Base-by-base conservation (phyloP, 2,797 vertebrate species). In the Melanotaenia trifasciata region DNA sequence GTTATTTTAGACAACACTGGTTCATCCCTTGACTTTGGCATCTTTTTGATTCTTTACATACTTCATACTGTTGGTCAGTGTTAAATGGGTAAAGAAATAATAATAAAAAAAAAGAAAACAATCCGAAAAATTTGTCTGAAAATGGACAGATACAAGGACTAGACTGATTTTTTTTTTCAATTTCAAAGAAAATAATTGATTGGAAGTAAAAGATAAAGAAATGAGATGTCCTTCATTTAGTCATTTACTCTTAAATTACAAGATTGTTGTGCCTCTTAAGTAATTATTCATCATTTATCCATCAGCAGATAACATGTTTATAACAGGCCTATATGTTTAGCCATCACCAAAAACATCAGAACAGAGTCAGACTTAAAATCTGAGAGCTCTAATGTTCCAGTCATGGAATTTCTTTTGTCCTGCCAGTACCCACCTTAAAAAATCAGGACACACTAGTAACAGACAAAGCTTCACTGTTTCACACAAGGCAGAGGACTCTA, bases 401-500 rank as follows among this genome's bases (percentile, higher is more conserved):
- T 50, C n/a, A 22, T 36, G 38, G 53, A 4, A 26, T 40, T 24
- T 1, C 1, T 36, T 66, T 57, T 43, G 28, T 64, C 20, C 45
- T 76, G 30, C 43, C 59, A 57, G 16, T 54, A 13, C 65, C 36
- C 30, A 18, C 47, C 28, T 40, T 1, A 70, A 56, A 58, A 14
- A 33, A 71, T n/a, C 12, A 35, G 13, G 16, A n/a, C 53, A 66
- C 38, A 57, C 18, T 4, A 3, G 26, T 3, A 50, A 65, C 33
- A 65, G 0, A n/a, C 64, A 67, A 59, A 40, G 60, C 32, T 9
- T 54, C 45, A 20, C 57, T 16, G 2, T 45, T 75, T 64, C 70
- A 84, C 70, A 56, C 32, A 47, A 72, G 36, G 22, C 71, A 79
- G 79, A 26, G 30, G n/a, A 68, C 62, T 53, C 72, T 30, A 72